Conservation (phyloP, 1,140 invertebrate genomes). For the Choristoneura fumiferana region DNA sequence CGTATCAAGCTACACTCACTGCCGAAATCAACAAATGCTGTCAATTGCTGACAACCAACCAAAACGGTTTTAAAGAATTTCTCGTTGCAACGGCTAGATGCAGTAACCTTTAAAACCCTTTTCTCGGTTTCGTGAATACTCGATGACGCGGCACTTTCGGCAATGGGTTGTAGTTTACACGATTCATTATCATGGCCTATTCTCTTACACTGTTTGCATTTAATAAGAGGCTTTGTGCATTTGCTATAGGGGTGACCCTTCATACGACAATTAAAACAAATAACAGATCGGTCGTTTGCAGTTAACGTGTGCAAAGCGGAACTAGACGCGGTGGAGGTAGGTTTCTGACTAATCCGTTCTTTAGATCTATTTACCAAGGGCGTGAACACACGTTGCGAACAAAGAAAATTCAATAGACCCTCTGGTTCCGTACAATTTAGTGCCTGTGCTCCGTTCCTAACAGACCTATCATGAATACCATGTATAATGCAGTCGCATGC, state of each 20-base stretch:
- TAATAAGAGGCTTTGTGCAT: constrained; percentile 1
- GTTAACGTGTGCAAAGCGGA: neutral
- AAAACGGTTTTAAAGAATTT: neutral
- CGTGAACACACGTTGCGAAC: neutral
- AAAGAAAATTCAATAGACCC: neutral
- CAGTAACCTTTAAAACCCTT: neutral
- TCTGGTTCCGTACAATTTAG: constrained; percentile 5
- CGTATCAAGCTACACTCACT: neutral
- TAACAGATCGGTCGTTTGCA: neutral
- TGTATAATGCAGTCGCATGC: constrained; percentile 14
- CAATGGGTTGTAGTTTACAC: neutral
- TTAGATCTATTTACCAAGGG: neutral
- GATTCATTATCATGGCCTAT: neutral
- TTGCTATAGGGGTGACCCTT: neutral
- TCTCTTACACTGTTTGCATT: neutral
- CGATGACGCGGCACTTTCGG: too few relatives aligned
- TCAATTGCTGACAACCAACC: neutral
- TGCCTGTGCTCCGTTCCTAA: too few relatives aligned
- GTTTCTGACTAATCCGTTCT: neutral
- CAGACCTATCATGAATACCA: constrained; percentile 2
- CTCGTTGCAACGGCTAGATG: neutral
- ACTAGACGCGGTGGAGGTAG: neutral
- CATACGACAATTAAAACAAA: neutral
- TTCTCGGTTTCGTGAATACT: neutral
- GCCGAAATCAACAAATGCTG: constrained; percentile 10